These are phyloP conservation scores for Myripristis jacobus DNA, from an alignment of 2,797 vertebrate species.

Conservation along the genomic window DNA sequence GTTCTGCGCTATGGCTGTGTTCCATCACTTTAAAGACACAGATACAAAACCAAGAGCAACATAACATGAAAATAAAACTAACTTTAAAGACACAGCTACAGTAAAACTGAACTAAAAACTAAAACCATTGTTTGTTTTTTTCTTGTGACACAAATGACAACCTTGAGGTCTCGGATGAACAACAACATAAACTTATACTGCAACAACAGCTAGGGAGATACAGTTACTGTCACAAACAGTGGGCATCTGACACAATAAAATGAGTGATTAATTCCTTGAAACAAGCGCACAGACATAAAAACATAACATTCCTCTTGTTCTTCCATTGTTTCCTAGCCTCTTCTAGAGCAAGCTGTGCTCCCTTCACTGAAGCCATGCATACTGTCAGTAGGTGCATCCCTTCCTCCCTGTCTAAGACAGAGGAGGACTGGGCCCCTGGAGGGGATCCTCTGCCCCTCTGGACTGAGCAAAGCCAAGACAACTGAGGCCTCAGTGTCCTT, in stretches of 20 bases:
- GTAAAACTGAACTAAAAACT: constrained; percentile 38
- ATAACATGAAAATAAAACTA: constrained; percentile 38
- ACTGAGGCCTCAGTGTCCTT: constrained; percentile 36
- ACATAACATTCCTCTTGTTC: constrained; percentile 53
- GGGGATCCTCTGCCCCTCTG: constrained; percentile 43
- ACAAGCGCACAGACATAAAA: constrained; percentile 51
- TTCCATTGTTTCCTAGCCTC: constrained; percentile 2
- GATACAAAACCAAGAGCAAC: constrained; percentile 54
- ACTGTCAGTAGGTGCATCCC: constrained; percentile 32
- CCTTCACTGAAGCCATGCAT: constrained; percentile 64
- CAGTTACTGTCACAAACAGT: constrained; percentile 35
- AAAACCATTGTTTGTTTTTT: constrained; percentile 43
- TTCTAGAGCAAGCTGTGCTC: constrained; percentile 40
- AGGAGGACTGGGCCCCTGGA: constrained; percentile 34
- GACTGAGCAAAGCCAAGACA: constrained; percentile 43
- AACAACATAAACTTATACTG: constrained; percentile 46
- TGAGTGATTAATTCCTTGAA: constrained; percentile 42
- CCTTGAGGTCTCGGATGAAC: constrained; percentile 40
- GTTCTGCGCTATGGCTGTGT: constrained; percentile 77
- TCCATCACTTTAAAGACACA: constrained; percentile 65
- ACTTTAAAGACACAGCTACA: constrained; percentile 57
- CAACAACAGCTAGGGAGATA: constrained; percentile 37
- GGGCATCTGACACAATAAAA: constrained; percentile 18
- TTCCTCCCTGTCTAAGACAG: constrained; percentile 58
- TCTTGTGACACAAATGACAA: constrained; percentile 42